A percentile compares a stretch with the other conserved stretches of the same genome.
These are phyloP conservation scores for Pangasianodon hypophthalmus DNA, from an alignment of 2,113 vertebrate genomes.

Conservation along the genomic window DNA sequence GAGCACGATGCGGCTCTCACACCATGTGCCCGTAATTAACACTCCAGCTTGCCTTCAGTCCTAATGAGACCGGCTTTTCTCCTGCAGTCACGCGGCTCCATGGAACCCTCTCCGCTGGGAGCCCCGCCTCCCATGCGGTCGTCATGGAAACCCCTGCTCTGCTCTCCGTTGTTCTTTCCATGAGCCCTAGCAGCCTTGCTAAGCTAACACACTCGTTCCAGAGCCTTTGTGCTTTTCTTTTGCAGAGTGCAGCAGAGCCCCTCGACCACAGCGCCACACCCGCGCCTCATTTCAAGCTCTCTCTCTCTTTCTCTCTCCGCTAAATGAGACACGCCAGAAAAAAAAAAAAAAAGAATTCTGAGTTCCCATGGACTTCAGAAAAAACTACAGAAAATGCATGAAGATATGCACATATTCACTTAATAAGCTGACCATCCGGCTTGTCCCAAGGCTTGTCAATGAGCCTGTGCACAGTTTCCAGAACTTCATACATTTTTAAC, in stretches of 20 bases:
- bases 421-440: not conserved
- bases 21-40: conserved; percentile 65
- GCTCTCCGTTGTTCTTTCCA: conserved; percentile 50
- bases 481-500: conserved; percentile 38
- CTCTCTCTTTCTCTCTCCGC: not conserved
- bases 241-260: not conserved
- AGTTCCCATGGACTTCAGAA: not conserved
- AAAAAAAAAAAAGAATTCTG: not conserved
- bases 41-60: conserved; percentile 56
- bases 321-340: not conserved
- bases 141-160: conserved; percentile 64
- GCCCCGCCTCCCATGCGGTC: conserved; percentile 52
- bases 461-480: conserved; percentile 27
- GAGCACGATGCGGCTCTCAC: conserved; percentile 47
- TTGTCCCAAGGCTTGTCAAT: conserved; percentile 14
- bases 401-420: not conserved
- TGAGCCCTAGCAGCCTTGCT: conserved; percentile 50
- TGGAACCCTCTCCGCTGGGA: conserved; percentile 49
- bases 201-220: conserved; percentile 28
- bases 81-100: conserved; percentile 42
- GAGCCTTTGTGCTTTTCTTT: conserved; percentile 25
- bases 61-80: conserved; percentile 61
- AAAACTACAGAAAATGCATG: not conserved
- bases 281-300: not conserved
- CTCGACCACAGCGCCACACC: not conserved